These are phyloP conservation scores for Antheraea mylitta DNA, from an alignment of 1,140 invertebrate species.

Conservation along the genomic window DNA sequence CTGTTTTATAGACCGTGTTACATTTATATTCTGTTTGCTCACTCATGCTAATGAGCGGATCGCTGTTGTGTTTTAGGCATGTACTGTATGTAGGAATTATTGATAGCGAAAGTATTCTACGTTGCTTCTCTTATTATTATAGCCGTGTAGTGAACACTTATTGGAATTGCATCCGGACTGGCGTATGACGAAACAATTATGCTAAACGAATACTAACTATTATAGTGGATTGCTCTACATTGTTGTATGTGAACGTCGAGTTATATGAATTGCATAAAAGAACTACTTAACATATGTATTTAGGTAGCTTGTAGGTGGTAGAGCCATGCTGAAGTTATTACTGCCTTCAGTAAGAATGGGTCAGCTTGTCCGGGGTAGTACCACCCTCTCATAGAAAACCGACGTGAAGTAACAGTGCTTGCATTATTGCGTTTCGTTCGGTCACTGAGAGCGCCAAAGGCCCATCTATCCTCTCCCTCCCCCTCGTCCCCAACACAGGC, in stretches of 20 bases:
- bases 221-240: not conserved
- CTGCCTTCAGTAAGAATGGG: too few species aligned
- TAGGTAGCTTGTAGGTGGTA: too few species aligned
- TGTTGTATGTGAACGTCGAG: not conserved
- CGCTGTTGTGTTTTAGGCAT: conserved; percentile 10
- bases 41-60: conserved; percentile 16
- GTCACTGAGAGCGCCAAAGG: too few species aligned
- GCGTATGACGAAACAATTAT: conserved; percentile 14
- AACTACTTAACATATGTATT: not conserved
- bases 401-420: too few species aligned
- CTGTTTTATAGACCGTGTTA: conserved; percentile 1
- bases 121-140: conserved; percentile 19
- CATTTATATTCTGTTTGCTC: not conserved
- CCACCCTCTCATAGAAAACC: too few species aligned
- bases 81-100: conserved; percentile 17
- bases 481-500: too few species aligned
- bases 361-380: too few species aligned
- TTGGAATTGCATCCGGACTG: conserved; percentile 21
- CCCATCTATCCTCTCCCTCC: too few species aligned
- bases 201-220: conserved; percentile 16
- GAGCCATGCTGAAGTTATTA: too few species aligned
- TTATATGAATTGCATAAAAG: not conserved
- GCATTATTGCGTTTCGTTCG: too few species aligned
- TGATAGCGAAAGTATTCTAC: conserved; percentile 23
- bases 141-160: conserved; percentile 13